Base-by-base conservation (phyloP, 2,888 invertebrate species). In the Tipula helvola region DNA sequence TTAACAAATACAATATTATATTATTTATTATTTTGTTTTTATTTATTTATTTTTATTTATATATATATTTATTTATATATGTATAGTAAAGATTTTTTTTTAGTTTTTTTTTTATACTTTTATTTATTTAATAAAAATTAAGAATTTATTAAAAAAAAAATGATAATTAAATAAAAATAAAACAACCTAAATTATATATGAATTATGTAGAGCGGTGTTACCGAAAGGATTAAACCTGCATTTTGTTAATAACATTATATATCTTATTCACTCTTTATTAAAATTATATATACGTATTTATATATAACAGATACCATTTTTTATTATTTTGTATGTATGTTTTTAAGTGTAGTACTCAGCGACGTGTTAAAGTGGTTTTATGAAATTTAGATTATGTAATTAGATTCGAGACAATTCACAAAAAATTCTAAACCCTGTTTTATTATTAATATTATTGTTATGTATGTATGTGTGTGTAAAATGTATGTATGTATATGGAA, bases 1-100 rank as follows among this genome's bases (percentile, higher is more conserved):
- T 84, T 84, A 84, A 84, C 84, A 84, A 84, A 84, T 84, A 84
- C 84, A 84, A 84, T 84, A 84, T 84, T 84, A 84, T 84, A 84
- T 84, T 84, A 39, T 84, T 41, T 36, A 8, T 71, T 83, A 8
- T 71, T 83, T 13, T 84, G 36, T 84, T n/a, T 84, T 39, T 84
- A 39, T 84, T 84, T 71, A 71, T 71, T 28, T 71, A 71, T 71
- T 28, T 84, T 39, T 39, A 16, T 71, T 28, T 71, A 28, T 71
- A 71, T 71, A 36, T 83, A 83, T 84, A 84, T 39, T 39, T 71
- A 71, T 71, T 28, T 71, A 71, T 71, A 71, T 39, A 84, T 84
- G n/a, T 84, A 84, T 84, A 84, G 84, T 84, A 84, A 84, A 84
- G 84, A 84, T 39, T 84, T 84, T 84, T 36, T 36, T 83, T 83